Base-by-base conservation (phyloP, 2,797 vertebrate genomes). In the Chloroceryle inda region DNA sequence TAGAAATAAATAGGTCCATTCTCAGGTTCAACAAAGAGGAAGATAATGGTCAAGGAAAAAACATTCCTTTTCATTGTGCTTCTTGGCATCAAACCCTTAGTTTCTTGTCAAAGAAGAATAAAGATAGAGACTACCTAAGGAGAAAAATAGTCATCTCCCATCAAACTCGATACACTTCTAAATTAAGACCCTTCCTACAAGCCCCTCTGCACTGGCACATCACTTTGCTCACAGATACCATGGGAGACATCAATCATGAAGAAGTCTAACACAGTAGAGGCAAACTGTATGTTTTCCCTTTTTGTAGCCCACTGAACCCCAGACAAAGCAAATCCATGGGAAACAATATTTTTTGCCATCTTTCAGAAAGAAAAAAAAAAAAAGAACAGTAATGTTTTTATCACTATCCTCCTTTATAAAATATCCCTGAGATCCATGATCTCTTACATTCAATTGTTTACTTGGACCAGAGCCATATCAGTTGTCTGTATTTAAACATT, bases 1-100 rank as follows among this genome's bases (percentile, higher is more conserved):
- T 49, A 79, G 72, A 96, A 93, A 88, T 69, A 96, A 95, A 94
- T 55, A 68, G 68, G 44, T 75, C 17, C 15, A 75, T 88, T 78
- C 53, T 86, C 27, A 42, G 59, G 18, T 89, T 93, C 90, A 91
- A 76, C 62, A 92, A 88, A 88, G 88, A 96, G 62, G 27, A 93
- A 45, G 61, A 73, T 75, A 90, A 91, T 33, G 11, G 24, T n/a
- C 31, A 31, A 83, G 42, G 13, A 16, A 68, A 93, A 96, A 37
- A 8, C 38, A 52, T 92, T 96, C 63, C 24, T 93, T 88, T 82
- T 89, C 88, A 61, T 85, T 89, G 47, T 88, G 42, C 38, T 96
- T 94, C 92, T 94, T 94, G 76, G 47, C 61, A 78, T 92, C 67
- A 77, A 44, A 92, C 44, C 45, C 56, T 37, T 82, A 73, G 33